Evolutionary conservation across 2,113 vertebrate species (phyloP).

Genomic region (Brevimyrus niger): DNA sequence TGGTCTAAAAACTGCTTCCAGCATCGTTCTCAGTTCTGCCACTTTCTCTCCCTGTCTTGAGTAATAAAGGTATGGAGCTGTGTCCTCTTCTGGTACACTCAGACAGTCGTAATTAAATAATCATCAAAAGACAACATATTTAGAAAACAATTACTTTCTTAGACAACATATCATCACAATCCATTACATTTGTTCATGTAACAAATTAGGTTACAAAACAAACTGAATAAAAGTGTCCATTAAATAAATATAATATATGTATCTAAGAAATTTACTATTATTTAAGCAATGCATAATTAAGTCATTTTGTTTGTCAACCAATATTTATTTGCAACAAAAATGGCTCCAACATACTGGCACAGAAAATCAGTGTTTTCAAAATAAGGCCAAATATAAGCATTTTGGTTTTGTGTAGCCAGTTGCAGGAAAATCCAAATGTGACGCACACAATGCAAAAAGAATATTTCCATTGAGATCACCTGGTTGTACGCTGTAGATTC

Average conservation of each 20-base stretch:
- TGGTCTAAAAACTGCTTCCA: not conserved
- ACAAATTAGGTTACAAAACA: not conserved
- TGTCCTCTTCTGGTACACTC: not conserved
- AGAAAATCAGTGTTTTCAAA: not conserved
- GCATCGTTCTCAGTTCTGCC: not conserved
- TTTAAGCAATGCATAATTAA: not conserved
- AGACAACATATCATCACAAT: not conserved
- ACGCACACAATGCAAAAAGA: not conserved
- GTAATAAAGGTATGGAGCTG: not conserved
- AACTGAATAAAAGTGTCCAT: not conserved
- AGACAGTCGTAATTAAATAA: not conserved
- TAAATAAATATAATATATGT: not conserved
- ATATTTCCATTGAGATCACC: not conserved
- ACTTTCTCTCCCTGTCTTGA: not conserved
- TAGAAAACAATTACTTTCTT: not conserved
- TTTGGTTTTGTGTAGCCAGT: not conserved
- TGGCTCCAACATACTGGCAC: not conserved
- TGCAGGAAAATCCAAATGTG: not conserved
- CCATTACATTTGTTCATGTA: not conserved
- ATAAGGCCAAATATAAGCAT: not conserved
- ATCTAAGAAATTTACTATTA: not conserved
- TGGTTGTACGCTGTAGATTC: not conserved
- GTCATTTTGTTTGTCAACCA: not conserved
- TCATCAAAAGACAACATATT: not conserved
- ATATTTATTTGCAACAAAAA: not conserved